These are phyloP conservation scores for Eueremaeus valkanovi DNA, from an alignment of 2,888 invertebrate species.

Conservation along the genomic window DNA sequence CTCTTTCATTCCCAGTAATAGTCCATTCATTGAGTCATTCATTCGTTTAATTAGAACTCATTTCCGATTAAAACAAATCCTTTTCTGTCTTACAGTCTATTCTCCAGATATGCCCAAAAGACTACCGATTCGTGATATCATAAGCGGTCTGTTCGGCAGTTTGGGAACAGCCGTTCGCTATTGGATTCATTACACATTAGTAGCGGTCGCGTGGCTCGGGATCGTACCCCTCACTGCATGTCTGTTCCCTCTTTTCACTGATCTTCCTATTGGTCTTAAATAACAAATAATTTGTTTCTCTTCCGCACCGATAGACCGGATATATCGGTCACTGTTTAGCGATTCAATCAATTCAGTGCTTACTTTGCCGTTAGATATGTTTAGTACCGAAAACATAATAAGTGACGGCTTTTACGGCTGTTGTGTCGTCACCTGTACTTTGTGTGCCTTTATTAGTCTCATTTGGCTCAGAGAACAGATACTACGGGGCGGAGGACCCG, in stretches of 20 bases:
- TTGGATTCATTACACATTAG: conserved; percentile 95
- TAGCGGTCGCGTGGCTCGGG: conserved; percentile 95
- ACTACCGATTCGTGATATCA: conserved; percentile 84
- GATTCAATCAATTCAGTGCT: conserved; percentile 74
- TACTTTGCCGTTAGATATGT: conserved; percentile 82
- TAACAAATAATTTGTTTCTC: conserved; percentile 37
- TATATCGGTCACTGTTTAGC: conserved; percentile 86
- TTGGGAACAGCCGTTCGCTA: conserved; percentile 87
- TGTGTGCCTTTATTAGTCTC: conserved; percentile 91
- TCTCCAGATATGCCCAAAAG: conserved; percentile 99
- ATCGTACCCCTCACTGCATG: conserved; percentile 94
- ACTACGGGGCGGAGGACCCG: conserved; percentile 92
- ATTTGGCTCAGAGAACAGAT: conserved; percentile 98
- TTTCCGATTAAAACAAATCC: background rate
- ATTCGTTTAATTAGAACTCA: background rate
- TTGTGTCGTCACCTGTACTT: conserved; percentile 91
- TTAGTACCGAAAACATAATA: conserved; percentile 85
- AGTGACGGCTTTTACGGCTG: conserved; percentile 94
- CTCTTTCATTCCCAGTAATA: conserved; percentile 85
- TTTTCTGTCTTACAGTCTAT: conserved; percentile 63
- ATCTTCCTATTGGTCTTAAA: background rate
- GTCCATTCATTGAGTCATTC: background rate
- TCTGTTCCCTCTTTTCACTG: conserved; percentile 51
- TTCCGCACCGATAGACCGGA: conserved; percentile 66
- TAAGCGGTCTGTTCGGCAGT: conserved; percentile 81